Percentiles rank a stretch among this genome's conserved stretches.
Conservation (phyloP, 1,140 invertebrate genomes). For the Agrypnia vestita region DNA sequence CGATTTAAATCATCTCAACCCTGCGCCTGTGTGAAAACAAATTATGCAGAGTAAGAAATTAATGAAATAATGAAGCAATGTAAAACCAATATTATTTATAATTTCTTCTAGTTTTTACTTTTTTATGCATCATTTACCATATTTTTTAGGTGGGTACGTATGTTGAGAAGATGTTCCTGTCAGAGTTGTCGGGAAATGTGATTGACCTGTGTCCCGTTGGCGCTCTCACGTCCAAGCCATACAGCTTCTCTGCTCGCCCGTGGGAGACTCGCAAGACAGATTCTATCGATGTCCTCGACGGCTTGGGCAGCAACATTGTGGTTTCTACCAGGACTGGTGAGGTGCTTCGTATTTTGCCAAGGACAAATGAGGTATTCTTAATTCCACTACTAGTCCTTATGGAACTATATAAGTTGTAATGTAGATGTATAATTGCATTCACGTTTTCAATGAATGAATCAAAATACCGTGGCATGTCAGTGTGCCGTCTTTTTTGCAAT, state of each 20-base stretch:
- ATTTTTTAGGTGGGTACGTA: conserved; percentile 92
- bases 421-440: not conserved
- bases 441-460: not conserved
- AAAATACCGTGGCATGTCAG: no score
- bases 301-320: conserved; percentile 97
- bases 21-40: no score
- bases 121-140: no score
- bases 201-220: conserved; percentile 99
- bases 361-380: conserved; percentile 89
- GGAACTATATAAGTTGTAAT: no score
- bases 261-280: conserved; percentile 96
- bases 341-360: conserved; percentile 95
- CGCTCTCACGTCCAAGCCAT: conserved; percentile 97
- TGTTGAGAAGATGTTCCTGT: conserved; percentile 97
- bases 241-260: conserved; percentile 92
- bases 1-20: no score
- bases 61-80: no score
- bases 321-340: conserved; percentile 96
- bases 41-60: no score
- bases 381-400: not conserved
- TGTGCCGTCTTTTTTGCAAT: no score
- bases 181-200: conserved; percentile 98
- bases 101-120: no score
- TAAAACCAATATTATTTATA: no score
- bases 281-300: conserved; percentile 97